Conservation (phyloP, 2,797 vertebrate genomes). For the Mergus octosetaceus region DNA sequence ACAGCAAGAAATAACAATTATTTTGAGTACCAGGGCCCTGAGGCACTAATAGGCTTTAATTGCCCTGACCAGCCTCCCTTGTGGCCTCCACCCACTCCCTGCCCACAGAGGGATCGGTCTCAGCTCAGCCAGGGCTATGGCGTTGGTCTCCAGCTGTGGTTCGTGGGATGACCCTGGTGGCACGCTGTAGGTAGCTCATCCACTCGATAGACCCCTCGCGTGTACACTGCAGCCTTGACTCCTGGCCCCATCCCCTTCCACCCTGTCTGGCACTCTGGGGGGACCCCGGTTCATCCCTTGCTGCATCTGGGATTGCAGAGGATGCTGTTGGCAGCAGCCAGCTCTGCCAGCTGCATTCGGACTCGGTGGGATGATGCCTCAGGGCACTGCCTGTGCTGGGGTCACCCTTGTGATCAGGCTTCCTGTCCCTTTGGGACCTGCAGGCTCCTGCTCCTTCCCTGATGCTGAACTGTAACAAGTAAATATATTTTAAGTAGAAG, state of each 20-base stretch:
- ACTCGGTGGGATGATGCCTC: background rate
- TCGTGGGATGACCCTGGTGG: background rate
- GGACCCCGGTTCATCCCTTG: too few relatives aligned
- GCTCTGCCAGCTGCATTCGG: rapidly evolving
- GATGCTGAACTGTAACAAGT: background rate
- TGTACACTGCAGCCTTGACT: rapidly evolving
- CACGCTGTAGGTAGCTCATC: rapidly evolving
- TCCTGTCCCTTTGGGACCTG: background rate
- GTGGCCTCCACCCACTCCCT: background rate
- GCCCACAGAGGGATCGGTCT: background rate
- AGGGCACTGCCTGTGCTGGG: background rate
- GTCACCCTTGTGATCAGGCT: background rate
- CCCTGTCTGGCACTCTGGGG: background rate
- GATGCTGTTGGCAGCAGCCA: rapidly evolving
- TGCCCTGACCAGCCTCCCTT: background rate
- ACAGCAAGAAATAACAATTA: background rate
- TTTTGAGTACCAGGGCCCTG: background rate
- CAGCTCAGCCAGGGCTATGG: background rate
- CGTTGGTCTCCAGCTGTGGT: background rate
- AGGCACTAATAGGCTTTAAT: background rate
- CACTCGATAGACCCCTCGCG: rapidly evolving
- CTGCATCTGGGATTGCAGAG: background rate
- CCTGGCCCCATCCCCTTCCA: background rate
- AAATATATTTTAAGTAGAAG: background rate
- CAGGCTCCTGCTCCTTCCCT: background rate